A percentile compares a stretch with the other conserved stretches of the same genome.
Conservation (phyloP, 2,797 vertebrate species). For the Atherinosoma microstoma region DNA sequence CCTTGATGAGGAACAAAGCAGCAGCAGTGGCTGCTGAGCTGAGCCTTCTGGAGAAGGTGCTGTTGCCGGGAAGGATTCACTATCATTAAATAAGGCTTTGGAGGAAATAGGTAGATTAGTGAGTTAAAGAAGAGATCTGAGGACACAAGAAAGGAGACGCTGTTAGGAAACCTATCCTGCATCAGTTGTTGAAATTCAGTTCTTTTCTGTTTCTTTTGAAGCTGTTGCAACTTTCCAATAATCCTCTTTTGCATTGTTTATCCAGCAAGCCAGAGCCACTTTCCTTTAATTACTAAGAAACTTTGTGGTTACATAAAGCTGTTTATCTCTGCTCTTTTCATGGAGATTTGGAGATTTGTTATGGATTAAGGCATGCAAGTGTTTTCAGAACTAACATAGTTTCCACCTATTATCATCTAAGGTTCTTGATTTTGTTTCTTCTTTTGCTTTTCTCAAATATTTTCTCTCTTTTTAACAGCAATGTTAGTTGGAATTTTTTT, state of each 20-base stretch:
- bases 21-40: constrained; percentile 6
- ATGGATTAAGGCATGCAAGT: constrained; percentile 9
- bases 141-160: constrained; percentile 3
- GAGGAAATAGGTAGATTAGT: constrained; percentile 28
- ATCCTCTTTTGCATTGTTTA: constrained; percentile 26
- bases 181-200: constrained; percentile 12
- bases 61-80: constrained; percentile 7
- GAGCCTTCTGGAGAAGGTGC: constrained; percentile 36
- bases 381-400: constrained; percentile 5
- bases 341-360: background rate
- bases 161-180: constrained; percentile 2
- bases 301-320: constrained; percentile 5
- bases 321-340: background rate
- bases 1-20: constrained; percentile 24
- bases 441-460: too few species aligned
- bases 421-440: background rate
- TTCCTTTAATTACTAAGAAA: constrained; percentile 12
- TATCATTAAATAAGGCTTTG: constrained; percentile 9
- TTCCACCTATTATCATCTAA: constrained; percentile 3
- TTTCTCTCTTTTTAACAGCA: background rate
- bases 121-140: constrained; percentile 22
- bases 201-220: constrained; percentile 7
- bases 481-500: background rate
- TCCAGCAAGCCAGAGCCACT: constrained; percentile 2
- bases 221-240: constrained; percentile 15